Conservation (phyloP, 92 coral and sea anemone species). For the Zoanthus gigantus region DNA sequence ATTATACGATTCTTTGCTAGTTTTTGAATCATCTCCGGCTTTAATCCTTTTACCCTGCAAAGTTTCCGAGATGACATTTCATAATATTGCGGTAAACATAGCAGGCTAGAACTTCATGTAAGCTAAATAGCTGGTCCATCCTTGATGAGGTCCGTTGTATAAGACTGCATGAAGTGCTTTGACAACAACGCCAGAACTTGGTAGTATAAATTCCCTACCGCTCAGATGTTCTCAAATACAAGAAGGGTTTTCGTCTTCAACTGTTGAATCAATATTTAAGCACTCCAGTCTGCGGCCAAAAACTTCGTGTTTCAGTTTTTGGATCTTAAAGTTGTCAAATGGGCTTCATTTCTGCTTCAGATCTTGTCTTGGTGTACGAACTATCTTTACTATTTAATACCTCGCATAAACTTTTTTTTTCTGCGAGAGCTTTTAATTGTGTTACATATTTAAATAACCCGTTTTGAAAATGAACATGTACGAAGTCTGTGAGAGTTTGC, state of each 20-base stretch:
- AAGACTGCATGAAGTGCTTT: not conserved
- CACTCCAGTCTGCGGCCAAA: no score
- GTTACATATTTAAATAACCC: not conserved
- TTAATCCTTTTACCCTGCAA: conserved; percentile 80
- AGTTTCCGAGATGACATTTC: conserved; percentile 82
- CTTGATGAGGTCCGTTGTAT: not conserved
- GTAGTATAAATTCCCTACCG: no score
- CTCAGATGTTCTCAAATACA: not conserved
- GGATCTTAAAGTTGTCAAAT: no score
- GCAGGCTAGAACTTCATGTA: not conserved
- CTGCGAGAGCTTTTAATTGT: no score
- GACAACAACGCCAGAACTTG: not conserved
- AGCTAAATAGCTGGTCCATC: not conserved
- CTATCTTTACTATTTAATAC: no score
- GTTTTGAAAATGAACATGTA: conserved; percentile 41
- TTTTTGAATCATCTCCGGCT: conserved; percentile 67
- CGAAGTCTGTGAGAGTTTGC: conserved; percentile 81
- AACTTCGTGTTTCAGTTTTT: no score
- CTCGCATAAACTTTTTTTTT: no score
- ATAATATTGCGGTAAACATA: not conserved
- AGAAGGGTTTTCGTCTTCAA: not conserved
- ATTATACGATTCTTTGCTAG: conserved; percentile 73
- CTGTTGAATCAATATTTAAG: not conserved
- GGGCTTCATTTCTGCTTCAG: no score
- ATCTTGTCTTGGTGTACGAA: no score